phyloP scores from a whole-genome alignment of 2,797 vertebrate species.

The Scleropages formosus region DNA sequence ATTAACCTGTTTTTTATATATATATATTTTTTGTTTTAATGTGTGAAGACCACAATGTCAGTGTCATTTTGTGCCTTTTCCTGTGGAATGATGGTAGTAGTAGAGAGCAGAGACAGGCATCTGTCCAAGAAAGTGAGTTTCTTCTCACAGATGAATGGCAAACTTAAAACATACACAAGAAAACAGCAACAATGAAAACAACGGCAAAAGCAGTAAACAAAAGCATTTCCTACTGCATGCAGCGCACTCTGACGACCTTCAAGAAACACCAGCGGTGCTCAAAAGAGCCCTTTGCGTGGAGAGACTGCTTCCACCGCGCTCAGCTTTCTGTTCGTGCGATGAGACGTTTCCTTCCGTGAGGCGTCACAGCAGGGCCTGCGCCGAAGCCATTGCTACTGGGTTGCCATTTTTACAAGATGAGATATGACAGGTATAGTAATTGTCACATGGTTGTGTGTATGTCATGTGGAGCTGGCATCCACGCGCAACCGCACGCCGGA shows the following conservation, averaged over 20 bases:
- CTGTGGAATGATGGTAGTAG: not conserved
- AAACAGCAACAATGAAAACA: no score
- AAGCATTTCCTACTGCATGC: no score
- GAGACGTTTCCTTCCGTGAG: no score
- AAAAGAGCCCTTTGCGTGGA: no score
- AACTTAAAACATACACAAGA: conserved; percentile 11
- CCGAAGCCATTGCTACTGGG: not conserved
- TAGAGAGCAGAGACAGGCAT: not conserved
- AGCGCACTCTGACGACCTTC: no score
- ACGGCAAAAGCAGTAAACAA: not conserved
- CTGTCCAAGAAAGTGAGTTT: not conserved
- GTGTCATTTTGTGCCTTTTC: no score
- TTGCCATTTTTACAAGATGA: not conserved
- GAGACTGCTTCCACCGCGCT: no score
- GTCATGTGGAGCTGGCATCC: not conserved
- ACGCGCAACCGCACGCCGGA: not conserved
- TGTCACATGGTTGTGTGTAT: not conserved
- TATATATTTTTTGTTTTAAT: no score
- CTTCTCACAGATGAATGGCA: not conserved
- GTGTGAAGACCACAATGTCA: not conserved
- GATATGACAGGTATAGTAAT: conserved; percentile 3
- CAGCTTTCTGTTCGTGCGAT: no score
- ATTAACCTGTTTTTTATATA: not conserved
- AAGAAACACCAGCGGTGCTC: no score
- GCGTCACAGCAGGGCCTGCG: no score